Conservation (phyloP, 2,797 vertebrate species). For the Cryptoprocta ferox region DNA sequence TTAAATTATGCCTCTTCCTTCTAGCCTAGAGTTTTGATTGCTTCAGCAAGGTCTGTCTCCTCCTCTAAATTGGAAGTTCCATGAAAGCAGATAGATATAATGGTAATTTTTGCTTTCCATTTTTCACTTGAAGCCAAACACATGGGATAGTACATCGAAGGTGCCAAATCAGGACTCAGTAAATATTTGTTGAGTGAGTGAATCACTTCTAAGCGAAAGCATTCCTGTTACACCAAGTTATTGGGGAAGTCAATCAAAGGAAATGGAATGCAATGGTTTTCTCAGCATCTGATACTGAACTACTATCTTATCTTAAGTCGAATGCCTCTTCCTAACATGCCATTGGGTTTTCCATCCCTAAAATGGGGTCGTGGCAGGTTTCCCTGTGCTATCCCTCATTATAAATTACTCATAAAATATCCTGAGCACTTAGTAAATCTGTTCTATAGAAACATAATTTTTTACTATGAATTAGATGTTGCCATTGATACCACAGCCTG, state of each 20-base stretch:
- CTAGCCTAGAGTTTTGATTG: neutral
- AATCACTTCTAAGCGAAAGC: neutral
- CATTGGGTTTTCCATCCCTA: neutral
- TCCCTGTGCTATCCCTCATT: neutral
- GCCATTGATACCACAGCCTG: neutral
- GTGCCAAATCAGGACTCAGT: neutral
- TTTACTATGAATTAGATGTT: slow-evolving; percentile 25
- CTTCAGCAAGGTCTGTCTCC: neutral
- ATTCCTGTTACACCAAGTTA: neutral
- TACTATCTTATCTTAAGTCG: neutral
- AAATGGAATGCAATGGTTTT: neutral
- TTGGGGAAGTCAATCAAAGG: neutral
- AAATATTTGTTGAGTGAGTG: neutral
- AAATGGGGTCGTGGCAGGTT: neutral
- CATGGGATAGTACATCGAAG: neutral
- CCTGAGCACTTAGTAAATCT: neutral
- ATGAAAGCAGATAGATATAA: neutral
- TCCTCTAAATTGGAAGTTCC: neutral
- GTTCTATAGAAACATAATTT: neutral
- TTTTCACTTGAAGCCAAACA: neutral
- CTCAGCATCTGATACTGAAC: neutral
- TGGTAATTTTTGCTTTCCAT: neutral
- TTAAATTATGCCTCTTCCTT: neutral
- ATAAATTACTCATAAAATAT: slow-evolving; percentile 60
- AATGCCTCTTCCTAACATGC: neutral